Conservation (phyloP, 2,888 invertebrate genomes). For the Bhutanitis thaidina region DNA sequence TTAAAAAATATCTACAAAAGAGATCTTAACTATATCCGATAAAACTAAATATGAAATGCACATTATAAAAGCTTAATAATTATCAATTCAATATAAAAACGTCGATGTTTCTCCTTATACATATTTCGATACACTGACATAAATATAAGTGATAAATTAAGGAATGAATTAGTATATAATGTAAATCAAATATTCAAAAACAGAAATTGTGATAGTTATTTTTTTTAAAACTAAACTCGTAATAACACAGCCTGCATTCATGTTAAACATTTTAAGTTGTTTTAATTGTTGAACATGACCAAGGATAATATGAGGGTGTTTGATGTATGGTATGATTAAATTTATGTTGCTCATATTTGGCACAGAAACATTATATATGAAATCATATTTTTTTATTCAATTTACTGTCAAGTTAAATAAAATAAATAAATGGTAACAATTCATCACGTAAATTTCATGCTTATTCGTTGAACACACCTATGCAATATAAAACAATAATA, state of each 20-base stretch:
- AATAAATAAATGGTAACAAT: no score
- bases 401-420: no score
- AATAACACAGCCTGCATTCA: conserved; percentile 18
- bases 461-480: no score
- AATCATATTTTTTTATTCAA: no score
- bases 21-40: conserved; percentile 35
- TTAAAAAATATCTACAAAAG: conserved; percentile 17
- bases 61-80: conserved; percentile 31
- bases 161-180: conserved; percentile 9
- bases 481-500: no score
- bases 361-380: no score
- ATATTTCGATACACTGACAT: neutral
- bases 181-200: neutral
- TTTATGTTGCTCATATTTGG: no score
- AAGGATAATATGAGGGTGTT: neutral
- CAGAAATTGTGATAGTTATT: neutral
- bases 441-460: no score
- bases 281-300: conserved; percentile 1
- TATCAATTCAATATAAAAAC: conserved; percentile 16
- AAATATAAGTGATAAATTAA: conserved; percentile 15
- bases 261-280: neutral
- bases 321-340: no score
- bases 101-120: neutral
- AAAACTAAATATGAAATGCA: conserved; percentile 30
- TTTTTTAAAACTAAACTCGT: neutral